Evolutionary conservation across 2,113 vertebrate species (phyloP), one percentile per base, ranked within the genome.

Genomic region (Coturnix japonica): DNA sequence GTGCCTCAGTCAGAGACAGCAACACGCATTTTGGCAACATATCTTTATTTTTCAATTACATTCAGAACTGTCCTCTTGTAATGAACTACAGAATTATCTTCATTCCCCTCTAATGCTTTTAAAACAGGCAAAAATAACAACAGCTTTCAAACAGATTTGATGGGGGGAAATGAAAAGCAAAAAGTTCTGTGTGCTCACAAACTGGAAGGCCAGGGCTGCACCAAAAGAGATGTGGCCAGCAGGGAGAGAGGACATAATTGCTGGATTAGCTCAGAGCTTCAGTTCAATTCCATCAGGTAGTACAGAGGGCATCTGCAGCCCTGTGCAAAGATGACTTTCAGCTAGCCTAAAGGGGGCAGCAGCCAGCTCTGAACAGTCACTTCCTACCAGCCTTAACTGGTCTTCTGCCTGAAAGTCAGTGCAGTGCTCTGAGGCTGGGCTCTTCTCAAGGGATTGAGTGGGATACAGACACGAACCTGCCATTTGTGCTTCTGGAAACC

Each of bases 221-320:
- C 51, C 51, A 53, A 53, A 53, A 53, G 26, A 53, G 26, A 53
- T 28, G 51, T 17, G 15, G 51, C 51, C 26, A 53, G 15, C 26
- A 53, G 51, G 26, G 13, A 53, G 26, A 53, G 51, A 37, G 51
- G 15, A 53, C 25, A 53, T 16, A 15, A 26, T 15, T 16, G 26
- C 6, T 60, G 19, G 44, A 53, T 35, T 54, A 46, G 11, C 30
- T 31, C 21, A 39, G 12, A 3, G 5, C 30, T 75, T n/a, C 13
- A 35, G 17, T 33, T 13, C 8, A 21, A 6, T 67, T 77, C 46
- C 18, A 81, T 9, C 20, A 14, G 33, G 41, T 41, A 64, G 11
- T 51, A 54, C 26, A 25, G 31, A 53, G 53, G 11, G 11, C 11
- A 2, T 1, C 0, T 0, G 0, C 13, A 57, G 33, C 20, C n/a